Evolutionary conservation across 1,140 invertebrate species (phyloP), one percentile per base, ranked within the genome.

Genomic region (Gryon sp.): DNA sequence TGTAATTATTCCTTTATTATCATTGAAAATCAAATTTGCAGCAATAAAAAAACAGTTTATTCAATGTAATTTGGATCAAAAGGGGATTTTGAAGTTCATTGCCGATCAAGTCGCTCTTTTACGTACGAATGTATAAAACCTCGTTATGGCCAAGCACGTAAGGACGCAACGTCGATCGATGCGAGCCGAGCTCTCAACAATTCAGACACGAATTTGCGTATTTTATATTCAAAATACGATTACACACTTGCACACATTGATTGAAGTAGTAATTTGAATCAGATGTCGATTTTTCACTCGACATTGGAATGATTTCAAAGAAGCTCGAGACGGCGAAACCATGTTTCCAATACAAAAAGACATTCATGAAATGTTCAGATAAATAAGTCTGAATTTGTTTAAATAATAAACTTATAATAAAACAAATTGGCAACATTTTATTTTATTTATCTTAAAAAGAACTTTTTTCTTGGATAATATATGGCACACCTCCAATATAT

Each of bases 41-140:
- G n/a, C n/a, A n/a, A n/a, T n/a, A n/a, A n/a, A n/a, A n/a, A n/a
- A n/a, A n/a, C n/a, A n/a, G n/a, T n/a, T n/a, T n/a, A n/a, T n/a
- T n/a, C n/a, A n/a, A n/a, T n/a, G n/a, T n/a, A n/a, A n/a, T n/a
- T n/a, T n/a, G n/a, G n/a, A n/a, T n/a, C n/a, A n/a, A n/a, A n/a
- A n/a, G n/a, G n/a, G n/a, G n/a, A 18, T 28, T 34, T 66, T 36
- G 46, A 59, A 8, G 36, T 30, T 65, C 41, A 2, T 16, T 28
- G 16, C 28, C 38, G 22, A 59, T 30, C 62, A 11, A 18, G 11
- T 59, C 52, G 52, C 50, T 16, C 18, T 28, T 62, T 66, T 82
- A 84, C 76, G 80, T 87, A 87, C 80, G 84, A 87, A 87, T 87
- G 86, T 87, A 87, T 86, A 87, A 87, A 87, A 87, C 81, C 69